Evolutionary conservation across 2,113 vertebrate genomes (phyloP).

Genomic region (Oceanites oceanicus): DNA sequence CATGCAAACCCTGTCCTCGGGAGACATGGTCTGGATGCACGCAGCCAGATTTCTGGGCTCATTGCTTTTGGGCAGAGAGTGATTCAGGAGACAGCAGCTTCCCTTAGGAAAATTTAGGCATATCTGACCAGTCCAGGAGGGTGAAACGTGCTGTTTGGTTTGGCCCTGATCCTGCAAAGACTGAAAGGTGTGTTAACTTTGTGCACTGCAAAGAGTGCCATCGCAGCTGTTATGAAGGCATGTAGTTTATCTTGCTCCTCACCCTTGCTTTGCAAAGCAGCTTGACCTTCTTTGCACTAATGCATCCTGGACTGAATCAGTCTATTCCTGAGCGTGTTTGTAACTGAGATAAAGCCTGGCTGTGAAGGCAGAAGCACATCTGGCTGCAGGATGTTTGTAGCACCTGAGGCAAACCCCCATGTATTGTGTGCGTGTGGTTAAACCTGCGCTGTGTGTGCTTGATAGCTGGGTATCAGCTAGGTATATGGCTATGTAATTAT

Average conservation of each 20-base stretch:
- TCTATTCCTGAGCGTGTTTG: background rate
- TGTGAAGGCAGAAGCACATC: background rate
- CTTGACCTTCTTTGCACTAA: background rate
- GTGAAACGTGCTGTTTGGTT: background rate
- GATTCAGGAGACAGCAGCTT: background rate
- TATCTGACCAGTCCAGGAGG: background rate
- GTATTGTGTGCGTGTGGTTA: background rate
- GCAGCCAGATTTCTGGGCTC: background rate
- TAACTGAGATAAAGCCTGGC: background rate
- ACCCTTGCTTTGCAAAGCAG: background rate
- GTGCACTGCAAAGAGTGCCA: background rate
- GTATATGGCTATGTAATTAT: conserved; percentile 24
- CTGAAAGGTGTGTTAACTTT: background rate
- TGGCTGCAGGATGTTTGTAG: background rate
- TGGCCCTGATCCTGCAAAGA: background rate
- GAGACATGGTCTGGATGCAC: background rate
- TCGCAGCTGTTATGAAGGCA: background rate
- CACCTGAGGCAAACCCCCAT: conserved; percentile 17
- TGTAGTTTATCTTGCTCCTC: background rate
- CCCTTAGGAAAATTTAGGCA: background rate
- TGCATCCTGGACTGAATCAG: background rate
- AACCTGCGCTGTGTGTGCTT: background rate
- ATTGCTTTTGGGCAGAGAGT: background rate
- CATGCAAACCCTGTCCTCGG: fast-evolving
- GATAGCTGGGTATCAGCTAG: conserved; percentile 30